phyloP scores from a whole-genome alignment of 2,888 invertebrate species.

The Siphlonurus alternatus region DNA sequence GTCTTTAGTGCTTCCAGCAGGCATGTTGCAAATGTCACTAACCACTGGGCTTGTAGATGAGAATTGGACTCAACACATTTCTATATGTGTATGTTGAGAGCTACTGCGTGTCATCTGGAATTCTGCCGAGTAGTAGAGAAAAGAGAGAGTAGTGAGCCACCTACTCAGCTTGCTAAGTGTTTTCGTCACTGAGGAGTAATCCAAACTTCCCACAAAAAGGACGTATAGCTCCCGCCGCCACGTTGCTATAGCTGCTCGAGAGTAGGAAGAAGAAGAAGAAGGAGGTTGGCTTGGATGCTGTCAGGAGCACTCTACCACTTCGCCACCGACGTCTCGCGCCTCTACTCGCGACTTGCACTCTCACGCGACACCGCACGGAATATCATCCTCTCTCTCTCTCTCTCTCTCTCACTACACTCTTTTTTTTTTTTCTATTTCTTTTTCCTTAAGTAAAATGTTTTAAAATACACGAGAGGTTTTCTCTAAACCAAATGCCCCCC shows the following conservation, averaged over 20 bases:
- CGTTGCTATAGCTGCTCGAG: too few species aligned
- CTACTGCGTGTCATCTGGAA: background rate
- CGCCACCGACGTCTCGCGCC: background rate
- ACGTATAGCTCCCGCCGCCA: background rate
- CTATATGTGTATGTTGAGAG: background rate
- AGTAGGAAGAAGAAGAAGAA: too few species aligned
- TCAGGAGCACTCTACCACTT: background rate
- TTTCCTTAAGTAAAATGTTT: background rate
- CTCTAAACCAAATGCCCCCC: background rate
- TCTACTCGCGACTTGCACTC: conserved; percentile 13
- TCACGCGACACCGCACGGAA: conserved; percentile 6
- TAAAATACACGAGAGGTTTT: background rate
- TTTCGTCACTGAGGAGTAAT: background rate
- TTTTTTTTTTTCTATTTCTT: background rate
- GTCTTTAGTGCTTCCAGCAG: background rate
- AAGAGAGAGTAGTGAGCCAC: background rate
- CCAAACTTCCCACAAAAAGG: background rate
- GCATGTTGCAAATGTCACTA: background rate
- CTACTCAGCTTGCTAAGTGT: background rate
- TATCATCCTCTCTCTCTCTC: background rate
- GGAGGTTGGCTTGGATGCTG: background rate
- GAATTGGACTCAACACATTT: background rate
- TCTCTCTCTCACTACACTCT: background rate
- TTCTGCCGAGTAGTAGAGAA: background rate
- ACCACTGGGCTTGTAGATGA: background rate